Base-by-base conservation (phyloP, 2,113 vertebrate genomes). In the Oncorhynchus gorbuscha region DNA sequence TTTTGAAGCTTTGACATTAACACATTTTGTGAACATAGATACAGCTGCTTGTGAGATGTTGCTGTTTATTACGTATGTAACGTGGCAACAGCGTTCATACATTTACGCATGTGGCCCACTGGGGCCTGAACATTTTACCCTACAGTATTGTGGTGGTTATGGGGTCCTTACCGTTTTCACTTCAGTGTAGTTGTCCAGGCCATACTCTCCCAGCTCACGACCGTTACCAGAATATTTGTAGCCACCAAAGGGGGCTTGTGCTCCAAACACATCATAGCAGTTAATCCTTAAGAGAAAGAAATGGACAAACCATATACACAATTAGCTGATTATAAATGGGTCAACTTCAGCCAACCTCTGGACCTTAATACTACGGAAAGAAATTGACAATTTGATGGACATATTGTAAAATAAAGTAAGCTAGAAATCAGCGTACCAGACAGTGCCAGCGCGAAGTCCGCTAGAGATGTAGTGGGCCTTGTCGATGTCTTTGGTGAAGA, bases 151-250 rank as follows among this genome's bases (percentile, higher is more conserved):
- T 51, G 35, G 35, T 39, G 49, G 14, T 55, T 16, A 55, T 39
- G 45, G 58, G 26, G 24, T 49, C 18, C 94, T 94, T 89, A 99
- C 98, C 0, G 96, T 98, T 89, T 99, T 99, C 84, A 99, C 95
- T 87, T 99, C 97, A 0, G 97, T 91, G 3, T 99, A 99, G 0
- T 93, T 94, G 64, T 96, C 93, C 86, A 99, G 90, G 1, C 96
- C 96, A 0, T 99, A 98, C 79, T 99, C 93, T 4, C 98, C 97
- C 14, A 97, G 87, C 87, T 99, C 98, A 79, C 97, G 90, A 18
- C 98, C 97, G 0, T 78, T 96, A 6, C 98, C 98, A 6, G 98
- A 99, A 71, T 94, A 89, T 86, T 99, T 99, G 91, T 96, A 99
- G 28, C 98, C 98, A 0, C 98, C 98, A 39, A 99, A 99, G 0